Evolutionary conservation across 2,888 invertebrate genomes (phyloP).

Genomic region (Cheilosia grossa): DNA sequence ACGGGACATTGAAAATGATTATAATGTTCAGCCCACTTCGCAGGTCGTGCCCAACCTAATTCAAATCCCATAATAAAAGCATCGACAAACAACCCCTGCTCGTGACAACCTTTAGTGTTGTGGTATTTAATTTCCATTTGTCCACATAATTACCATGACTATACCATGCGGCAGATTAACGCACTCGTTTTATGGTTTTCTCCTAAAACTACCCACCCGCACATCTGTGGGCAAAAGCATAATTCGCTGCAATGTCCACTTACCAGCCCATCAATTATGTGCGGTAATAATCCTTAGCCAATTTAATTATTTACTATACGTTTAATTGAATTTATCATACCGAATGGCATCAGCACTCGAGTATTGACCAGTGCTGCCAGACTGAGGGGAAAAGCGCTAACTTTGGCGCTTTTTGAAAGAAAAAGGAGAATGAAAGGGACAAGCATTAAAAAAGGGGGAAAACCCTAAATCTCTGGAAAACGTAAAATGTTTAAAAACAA

Average conservation of each 20-base stretch:
- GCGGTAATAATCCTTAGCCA: slow-evolving; percentile 2
- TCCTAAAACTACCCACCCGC: too few species aligned
- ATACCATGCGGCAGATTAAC: not conserved
- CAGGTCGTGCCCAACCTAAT: too few species aligned
- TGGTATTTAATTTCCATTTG: not conserved
- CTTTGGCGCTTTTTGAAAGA: too few species aligned
- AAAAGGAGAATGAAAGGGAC: too few species aligned
- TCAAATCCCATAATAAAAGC: too few species aligned
- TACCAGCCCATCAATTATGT: not conserved
- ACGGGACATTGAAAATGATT: too few species aligned
- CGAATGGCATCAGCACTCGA: not conserved
- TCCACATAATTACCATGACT: not conserved
- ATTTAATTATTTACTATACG: slow-evolving; percentile 12
- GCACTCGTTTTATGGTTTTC: not conserved
- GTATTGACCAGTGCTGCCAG: too few species aligned
- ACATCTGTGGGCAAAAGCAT: not conserved
- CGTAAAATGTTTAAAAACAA: too few species aligned
- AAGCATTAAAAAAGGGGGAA: too few species aligned
- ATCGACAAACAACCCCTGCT: not conserved
- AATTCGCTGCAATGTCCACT: not conserved
- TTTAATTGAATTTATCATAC: slow-evolving; percentile 4
- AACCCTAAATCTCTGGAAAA: too few species aligned
- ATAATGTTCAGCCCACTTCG: too few species aligned
- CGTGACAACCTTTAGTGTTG: not conserved
- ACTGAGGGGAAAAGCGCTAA: too few species aligned